Percentiles rank a stretch among this genome's conserved stretches.
Evolutionary conservation across 1,140 invertebrate genomes (phyloP).

Genomic region (Listronotus oregonensis): DNA sequence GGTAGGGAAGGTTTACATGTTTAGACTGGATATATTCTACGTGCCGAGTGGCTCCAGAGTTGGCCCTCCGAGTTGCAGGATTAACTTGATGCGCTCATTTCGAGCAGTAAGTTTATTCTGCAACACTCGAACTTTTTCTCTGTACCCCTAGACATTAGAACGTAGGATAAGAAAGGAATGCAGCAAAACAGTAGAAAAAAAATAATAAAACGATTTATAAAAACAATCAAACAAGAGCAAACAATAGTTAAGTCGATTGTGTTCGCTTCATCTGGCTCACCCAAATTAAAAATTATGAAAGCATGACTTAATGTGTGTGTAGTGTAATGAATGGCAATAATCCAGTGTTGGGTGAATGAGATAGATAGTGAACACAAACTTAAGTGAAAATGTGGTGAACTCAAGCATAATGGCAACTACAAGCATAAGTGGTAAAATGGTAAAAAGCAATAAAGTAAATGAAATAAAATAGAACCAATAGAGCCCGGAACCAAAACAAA

Average conservation of each 20-base stretch:
- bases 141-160: slow-evolving; percentile 69
- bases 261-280: slow-evolving; percentile 49
- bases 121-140: slow-evolving; percentile 81
- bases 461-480: slow-evolving; percentile 46
- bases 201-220: slow-evolving; percentile 56
- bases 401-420: slow-evolving; percentile 42
- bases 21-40: slow-evolving; percentile 51
- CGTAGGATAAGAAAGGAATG: slow-evolving; percentile 57
- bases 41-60: slow-evolving; percentile 73
- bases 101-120: slow-evolving; percentile 87
- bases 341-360: slow-evolving; percentile 37
- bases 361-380: slow-evolving; percentile 49
- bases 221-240: slow-evolving; percentile 46
- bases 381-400: slow-evolving; percentile 42
- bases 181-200: slow-evolving; percentile 67
- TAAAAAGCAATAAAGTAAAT: slow-evolving; percentile 45
- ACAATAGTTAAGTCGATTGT: slow-evolving; percentile 44
- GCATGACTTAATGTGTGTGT: slow-evolving; percentile 30
- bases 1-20: slow-evolving; percentile 13
- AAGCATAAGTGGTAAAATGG: slow-evolving; percentile 43
- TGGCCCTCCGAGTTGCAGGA: slow-evolving; percentile 82
- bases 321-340: slow-evolving; percentile 22
- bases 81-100: slow-evolving; percentile 83
- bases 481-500: slow-evolving; percentile 52
- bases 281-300: slow-evolving; percentile 34